Base-by-base conservation (phyloP, 2,113 vertebrate genomes). In the Prietella phreatophila region DNA sequence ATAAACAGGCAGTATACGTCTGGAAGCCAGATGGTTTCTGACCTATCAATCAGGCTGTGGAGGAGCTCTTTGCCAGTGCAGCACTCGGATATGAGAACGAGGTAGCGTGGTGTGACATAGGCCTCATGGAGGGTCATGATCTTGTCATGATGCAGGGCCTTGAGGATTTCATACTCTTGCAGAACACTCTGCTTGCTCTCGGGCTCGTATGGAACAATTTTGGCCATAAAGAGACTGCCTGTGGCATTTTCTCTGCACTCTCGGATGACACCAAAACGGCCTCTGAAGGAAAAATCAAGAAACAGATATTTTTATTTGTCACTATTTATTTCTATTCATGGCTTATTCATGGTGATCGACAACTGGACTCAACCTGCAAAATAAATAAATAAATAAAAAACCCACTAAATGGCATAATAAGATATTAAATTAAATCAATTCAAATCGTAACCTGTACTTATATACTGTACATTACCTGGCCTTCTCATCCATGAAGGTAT, bases 401-500 rank as follows among this genome's bases (percentile, higher is more conserved):
- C 69, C 19, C 33, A 39, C 69, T 71, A 36, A 33, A 71, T 19
- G 9, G n/a, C 67, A 69, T 36, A 17, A 67, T 13, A 30, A 15
- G 14, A 69, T 69, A 19, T 33, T 33, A 33, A 69, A 69, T 19
- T 36, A 33, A 7, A 33, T 36, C 47, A 47, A n/a, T n/a, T 56
- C 50, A 33, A 3, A 22, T 25, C 9, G 5, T 20, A 58, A 39
- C 39, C 14, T 60, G n/a, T 22, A 60, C 10, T 25, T 82, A 25
- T 60, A 60, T 2, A 27, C 5, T 42, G 22, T 39, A 27, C 11
- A 82, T 91, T 94, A 97, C 98, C 98, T 98, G 69, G 97, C 97
- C 91, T 98, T 99, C 93, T 99, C 98, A 0, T 99, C 98, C 96
- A 99, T 95, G 90, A 99, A 99, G 2, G 98, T 99, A 85, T 99